Evolutionary conservation across 2,888 invertebrate species (phyloP).

Genomic region (Elegia similella): DNA sequence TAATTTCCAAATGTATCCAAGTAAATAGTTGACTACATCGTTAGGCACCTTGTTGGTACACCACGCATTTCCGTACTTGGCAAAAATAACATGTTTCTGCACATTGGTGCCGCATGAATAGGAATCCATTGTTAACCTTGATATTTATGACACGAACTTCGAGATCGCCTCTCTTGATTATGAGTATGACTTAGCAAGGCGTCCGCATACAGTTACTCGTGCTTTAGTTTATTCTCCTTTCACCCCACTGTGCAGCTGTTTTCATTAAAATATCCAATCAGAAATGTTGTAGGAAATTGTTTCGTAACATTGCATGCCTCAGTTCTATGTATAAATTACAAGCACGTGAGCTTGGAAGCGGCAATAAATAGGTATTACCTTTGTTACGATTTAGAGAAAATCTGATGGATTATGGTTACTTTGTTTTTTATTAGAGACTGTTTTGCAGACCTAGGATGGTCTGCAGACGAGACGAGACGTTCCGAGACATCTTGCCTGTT

Average conservation of each 20-base stretch:
- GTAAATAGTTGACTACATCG: neutral
- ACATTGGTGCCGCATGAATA: slow-evolving; percentile 41
- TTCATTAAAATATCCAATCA: slow-evolving; percentile 15
- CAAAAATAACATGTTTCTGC: slow-evolving; percentile 7
- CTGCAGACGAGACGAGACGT: too few species aligned
- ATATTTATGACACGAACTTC: slow-evolving; percentile 60
- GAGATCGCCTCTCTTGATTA: slow-evolving; percentile 44
- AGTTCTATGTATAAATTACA: neutral
- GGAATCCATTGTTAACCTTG: slow-evolving; percentile 55
- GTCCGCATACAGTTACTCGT: slow-evolving; percentile 17
- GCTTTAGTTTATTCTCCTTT: slow-evolving; percentile 16
- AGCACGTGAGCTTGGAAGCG: neutral
- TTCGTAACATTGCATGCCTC: slow-evolving; percentile 1
- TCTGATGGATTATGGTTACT: too few species aligned
- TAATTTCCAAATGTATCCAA: neutral
- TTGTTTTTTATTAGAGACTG: too few species aligned
- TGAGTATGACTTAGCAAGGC: slow-evolving; percentile 32
- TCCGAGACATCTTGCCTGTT: too few species aligned
- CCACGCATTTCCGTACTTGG: slow-evolving; percentile 3
- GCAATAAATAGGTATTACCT: neutral
- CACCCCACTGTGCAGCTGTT: slow-evolving; percentile 10
- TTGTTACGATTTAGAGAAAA: too few species aligned
- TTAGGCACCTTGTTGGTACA: slow-evolving; percentile 9
- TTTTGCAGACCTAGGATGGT: too few species aligned
- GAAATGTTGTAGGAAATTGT: slow-evolving; percentile 2